Base-by-base conservation (phyloP, 2,113 vertebrate genomes). In the Mobula birostris region DNA sequence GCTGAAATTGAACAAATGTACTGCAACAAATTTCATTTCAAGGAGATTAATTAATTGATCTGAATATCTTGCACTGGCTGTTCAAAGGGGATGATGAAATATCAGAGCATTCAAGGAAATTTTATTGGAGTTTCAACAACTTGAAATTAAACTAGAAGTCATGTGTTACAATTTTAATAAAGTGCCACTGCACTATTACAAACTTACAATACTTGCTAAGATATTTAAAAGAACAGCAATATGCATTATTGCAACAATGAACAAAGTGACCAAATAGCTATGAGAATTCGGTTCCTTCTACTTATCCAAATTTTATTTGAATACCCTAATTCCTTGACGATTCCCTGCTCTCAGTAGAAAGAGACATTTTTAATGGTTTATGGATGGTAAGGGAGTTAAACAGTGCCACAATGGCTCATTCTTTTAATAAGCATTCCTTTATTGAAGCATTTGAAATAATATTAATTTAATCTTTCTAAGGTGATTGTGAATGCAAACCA, bases 61-160 rank as follows among this genome's bases (percentile, higher is more conserved):
- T 40, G 21, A 36, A 21, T 48, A 36, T 74, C 48, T 48, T 48
- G 48, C 1, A 0, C 48, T 48, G 48, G 48, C 48, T 48, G 48
- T 90, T 90, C 87, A 90, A 90, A 90, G n/a, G 87, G n/a, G n/a
- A 90, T 66, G 58, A 63, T 63, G 27, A 14, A 90, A 29, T 61
- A 21, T n/a, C 14, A 9, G n/a, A 32, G n/a, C 58, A 40, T 61
- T 29, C 5, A 90, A 66, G n/a, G n/a, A 83, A 90, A 32, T n/a
- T 48, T 7, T 61, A 40, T 15, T 66, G 61, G 61, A 90, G 61
- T 36, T n/a, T 66, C 15, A 66, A 88, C 56, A 32, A 12, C 58
- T 88, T 24, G 5, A 88, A 88, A n/a, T 1, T 32, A 68, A 21
- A 90, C 58, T 90, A 17, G 6, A 7, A 66, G n/a, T 61, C 66